Conservation (phyloP, 1,140 invertebrate genomes). For the Riptortus pedestris region DNA sequence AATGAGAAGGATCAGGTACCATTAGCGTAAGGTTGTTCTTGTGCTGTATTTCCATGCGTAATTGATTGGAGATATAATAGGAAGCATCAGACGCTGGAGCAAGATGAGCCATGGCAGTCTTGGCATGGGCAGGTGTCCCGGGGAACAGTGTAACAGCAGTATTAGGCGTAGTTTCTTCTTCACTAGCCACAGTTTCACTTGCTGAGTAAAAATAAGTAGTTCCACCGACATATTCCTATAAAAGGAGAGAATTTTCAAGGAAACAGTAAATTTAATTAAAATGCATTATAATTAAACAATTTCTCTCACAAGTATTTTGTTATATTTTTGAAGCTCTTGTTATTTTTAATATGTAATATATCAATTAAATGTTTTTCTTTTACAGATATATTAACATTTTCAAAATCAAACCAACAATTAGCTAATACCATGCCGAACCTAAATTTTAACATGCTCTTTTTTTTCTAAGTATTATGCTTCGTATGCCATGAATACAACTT, state of each 20-base stretch:
- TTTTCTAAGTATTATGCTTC: too few relatives aligned
- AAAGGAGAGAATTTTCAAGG: too few relatives aligned
- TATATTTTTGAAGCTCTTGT: too few relatives aligned
- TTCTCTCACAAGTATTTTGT: too few relatives aligned
- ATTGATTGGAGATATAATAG: slow-evolving; percentile 66
- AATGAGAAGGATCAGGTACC: slow-evolving; percentile 53
- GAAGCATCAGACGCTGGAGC: slow-evolving; percentile 37
- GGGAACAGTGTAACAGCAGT: slow-evolving; percentile 45
- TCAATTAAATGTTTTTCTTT: too few relatives aligned
- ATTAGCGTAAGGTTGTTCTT: slow-evolving; percentile 62
- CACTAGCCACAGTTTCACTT: slow-evolving; percentile 30
- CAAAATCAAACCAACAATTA: too few relatives aligned
- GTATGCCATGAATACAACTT: too few relatives aligned
- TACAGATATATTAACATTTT: too few relatives aligned
- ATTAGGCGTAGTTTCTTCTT: slow-evolving; percentile 30
- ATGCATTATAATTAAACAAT: background rate
- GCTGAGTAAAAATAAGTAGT: slow-evolving; percentile 83
- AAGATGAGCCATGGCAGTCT: slow-evolving; percentile 39
- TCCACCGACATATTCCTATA: slow-evolving; percentile 81
- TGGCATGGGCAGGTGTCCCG: slow-evolving; percentile 52
- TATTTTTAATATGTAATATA: too few relatives aligned
- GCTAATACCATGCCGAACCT: too few relatives aligned
- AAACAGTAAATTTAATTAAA: too few relatives aligned
- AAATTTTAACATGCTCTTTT: too few relatives aligned
- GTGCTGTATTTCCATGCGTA: slow-evolving; percentile 63